Conservation (phyloP, 1,140 invertebrate species). For the Diprion similis region DNA sequence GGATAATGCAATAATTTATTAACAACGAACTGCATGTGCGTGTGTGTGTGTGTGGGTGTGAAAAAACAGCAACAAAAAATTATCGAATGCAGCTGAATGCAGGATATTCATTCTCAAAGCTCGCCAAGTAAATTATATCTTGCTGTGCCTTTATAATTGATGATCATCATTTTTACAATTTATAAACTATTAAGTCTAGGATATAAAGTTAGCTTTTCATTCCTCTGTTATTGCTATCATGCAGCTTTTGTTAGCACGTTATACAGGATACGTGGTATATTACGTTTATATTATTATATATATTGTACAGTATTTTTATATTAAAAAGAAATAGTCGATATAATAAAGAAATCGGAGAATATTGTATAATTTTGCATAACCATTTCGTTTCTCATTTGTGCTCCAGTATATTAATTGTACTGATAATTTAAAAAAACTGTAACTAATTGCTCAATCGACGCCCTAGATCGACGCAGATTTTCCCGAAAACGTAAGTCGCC, state of each 20-base stretch:
- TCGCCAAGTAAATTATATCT: constrained; percentile 15
- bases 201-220: constrained; percentile 35
- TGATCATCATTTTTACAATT: not conserved
- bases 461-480: no score
- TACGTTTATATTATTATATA: constrained; percentile 5
- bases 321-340: not conserved
- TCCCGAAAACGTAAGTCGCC: no score
- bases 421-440: no score
- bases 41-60: constrained; percentile 14
- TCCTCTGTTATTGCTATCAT: constrained; percentile 30
- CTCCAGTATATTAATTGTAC: no score
- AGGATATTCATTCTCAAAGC: not conserved
- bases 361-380: no score
- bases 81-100: not conserved
- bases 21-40: not conserved
- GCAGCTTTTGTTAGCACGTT: constrained; percentile 16
- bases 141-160: not conserved
- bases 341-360: no score
- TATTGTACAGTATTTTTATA: constrained; percentile 52
- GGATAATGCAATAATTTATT: constrained; percentile 45
- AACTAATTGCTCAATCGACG: no score
- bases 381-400: no score
- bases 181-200: not conserved
- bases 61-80: not conserved
- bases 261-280: constrained; percentile 13